phyloP scores from a whole-genome alignment of 2,797 vertebrate species.

The Natrix natrix region DNA sequence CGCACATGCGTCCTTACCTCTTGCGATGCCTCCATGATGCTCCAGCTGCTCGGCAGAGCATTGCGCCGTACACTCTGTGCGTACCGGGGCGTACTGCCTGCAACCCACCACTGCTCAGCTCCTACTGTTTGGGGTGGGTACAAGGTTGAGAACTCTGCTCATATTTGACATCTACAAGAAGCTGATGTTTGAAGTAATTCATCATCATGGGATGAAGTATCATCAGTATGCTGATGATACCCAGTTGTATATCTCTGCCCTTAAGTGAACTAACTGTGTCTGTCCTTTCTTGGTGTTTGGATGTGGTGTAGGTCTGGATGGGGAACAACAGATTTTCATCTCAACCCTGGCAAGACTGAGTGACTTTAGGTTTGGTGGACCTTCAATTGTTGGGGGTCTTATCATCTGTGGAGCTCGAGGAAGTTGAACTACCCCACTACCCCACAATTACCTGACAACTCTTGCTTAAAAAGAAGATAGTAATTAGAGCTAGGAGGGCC shows the following conservation, averaged over 20 bases:
- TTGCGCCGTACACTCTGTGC: no score
- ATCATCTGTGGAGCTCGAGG: background rate
- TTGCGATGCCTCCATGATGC: no score
- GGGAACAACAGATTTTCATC: background rate
- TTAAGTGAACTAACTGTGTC: background rate
- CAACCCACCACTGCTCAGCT: background rate
- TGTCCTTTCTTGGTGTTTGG: background rate
- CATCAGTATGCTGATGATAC: background rate
- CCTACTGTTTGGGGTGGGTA: background rate
- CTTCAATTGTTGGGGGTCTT: background rate
- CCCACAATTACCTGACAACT: background rate
- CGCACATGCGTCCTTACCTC: no score
- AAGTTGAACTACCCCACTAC: background rate
- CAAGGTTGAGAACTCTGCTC: background rate
- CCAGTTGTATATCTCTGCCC: background rate
- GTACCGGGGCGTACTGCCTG: no score
- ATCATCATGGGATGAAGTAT: background rate
- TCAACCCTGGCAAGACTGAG: background rate
- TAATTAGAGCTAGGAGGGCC: background rate
- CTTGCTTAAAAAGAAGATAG: background rate
- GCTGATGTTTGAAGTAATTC: background rate
- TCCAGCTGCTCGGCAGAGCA: no score
- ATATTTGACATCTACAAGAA: background rate
- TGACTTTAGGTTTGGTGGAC: background rate
- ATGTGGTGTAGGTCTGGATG: background rate